Evolutionary conservation across 2,113 vertebrate genomes (phyloP).

Genomic region (Siniperca chuatsi): DNA sequence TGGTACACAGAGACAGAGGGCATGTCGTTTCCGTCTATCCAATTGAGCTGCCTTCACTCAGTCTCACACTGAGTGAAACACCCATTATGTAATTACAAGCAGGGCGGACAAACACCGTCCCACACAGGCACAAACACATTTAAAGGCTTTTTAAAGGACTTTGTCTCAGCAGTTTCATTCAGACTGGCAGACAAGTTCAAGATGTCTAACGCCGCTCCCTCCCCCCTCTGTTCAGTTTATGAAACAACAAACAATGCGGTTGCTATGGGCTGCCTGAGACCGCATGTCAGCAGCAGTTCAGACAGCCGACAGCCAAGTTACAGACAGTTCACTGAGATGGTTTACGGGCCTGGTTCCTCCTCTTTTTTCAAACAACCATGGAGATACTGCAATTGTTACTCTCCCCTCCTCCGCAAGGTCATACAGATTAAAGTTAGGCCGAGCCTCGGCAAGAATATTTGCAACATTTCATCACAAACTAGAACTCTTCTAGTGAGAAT

Average conservation of each 20-base stretch:
- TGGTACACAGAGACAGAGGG: slow-evolving; percentile 31
- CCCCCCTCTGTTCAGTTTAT: slow-evolving; percentile 42
- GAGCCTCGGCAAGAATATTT: background rate
- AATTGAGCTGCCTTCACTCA: slow-evolving; percentile 42
- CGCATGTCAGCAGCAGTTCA: slow-evolving; percentile 44
- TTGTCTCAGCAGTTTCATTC: slow-evolving; percentile 56
- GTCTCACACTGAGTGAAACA: slow-evolving; percentile 25
- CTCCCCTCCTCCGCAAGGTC: slow-evolving; percentile 23
- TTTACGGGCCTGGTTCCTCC: slow-evolving; percentile 13
- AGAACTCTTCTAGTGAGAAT: background rate
- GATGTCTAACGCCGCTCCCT: slow-evolving; percentile 43
- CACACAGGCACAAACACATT: slow-evolving; percentile 52
- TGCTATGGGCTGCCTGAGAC: slow-evolving; percentile 69
- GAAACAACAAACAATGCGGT: slow-evolving; percentile 79
- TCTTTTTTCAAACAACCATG: slow-evolving; percentile 41
- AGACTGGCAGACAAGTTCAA: slow-evolving; percentile 67
- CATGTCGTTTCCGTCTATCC: slow-evolving; percentile 14
- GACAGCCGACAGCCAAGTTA: slow-evolving; percentile 32
- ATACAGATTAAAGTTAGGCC: background rate
- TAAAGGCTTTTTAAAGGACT: slow-evolving; percentile 41
- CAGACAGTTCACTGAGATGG: slow-evolving; percentile 34
- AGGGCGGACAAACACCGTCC: slow-evolving; percentile 39
- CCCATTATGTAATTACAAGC: slow-evolving; percentile 61
- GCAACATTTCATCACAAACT: background rate
- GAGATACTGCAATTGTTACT: background rate